Evolutionary conservation across 1,140 invertebrate genomes (phyloP).

Genomic region (Caenorhabditis tropicalis): DNA sequence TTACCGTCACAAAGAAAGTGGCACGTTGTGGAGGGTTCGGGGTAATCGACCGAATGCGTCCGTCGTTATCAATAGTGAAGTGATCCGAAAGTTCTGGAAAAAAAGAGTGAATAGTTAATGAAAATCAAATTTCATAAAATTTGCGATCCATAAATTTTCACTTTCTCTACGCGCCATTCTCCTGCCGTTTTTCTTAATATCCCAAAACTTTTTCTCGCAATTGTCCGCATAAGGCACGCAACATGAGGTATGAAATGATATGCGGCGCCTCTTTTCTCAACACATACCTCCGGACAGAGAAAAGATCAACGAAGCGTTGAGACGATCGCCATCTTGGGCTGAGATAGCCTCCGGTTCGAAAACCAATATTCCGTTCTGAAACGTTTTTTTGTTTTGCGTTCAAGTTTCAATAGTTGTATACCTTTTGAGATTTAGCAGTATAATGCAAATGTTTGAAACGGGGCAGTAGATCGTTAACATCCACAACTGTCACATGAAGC

Average conservation of each 20-base stretch:
- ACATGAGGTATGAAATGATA: slow-evolving; percentile 33
- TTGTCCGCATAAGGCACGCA: slow-evolving; percentile 36
- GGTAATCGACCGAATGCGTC: slow-evolving; percentile 25
- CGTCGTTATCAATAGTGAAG: slow-evolving; percentile 41
- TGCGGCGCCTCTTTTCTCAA: neutral
- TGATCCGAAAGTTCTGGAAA: slow-evolving; percentile 51
- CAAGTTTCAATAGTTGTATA: neutral
- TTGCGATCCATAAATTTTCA: too few species aligned
- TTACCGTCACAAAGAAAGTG: slow-evolving; percentile 47
- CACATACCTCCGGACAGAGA: slow-evolving; percentile 59
- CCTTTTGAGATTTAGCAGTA: slow-evolving; percentile 52
- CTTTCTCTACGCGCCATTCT: too few species aligned
- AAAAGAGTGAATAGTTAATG: neutral
- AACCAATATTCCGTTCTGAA: slow-evolving; percentile 58
- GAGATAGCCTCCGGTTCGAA: slow-evolving; percentile 58
- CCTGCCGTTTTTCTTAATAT: too few species aligned
- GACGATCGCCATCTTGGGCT: slow-evolving; percentile 61
- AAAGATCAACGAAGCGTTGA: slow-evolving; percentile 62
- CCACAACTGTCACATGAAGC: slow-evolving; percentile 61
- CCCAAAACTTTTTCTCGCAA: too few species aligned
- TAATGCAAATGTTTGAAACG: slow-evolving; percentile 57
- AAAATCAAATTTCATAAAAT: too few species aligned
- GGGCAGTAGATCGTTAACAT: slow-evolving; percentile 64
- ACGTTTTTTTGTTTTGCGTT: neutral
- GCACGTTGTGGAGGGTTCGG: slow-evolving; percentile 41